Base-by-base conservation (phyloP, 2,113 vertebrate genomes). In the Rhinolophus sinicus region DNA sequence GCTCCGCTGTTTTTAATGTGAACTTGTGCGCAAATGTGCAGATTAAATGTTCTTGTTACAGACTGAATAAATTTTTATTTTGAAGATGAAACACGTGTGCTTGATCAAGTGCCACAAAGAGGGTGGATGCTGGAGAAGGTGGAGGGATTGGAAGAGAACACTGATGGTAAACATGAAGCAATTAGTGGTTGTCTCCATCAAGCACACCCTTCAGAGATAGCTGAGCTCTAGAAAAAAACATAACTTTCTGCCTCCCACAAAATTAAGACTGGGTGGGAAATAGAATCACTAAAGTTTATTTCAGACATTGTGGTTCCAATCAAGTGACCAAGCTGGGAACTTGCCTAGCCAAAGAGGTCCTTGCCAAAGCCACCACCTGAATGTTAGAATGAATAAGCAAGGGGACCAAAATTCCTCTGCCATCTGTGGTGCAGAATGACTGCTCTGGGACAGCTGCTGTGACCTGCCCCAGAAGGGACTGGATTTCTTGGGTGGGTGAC, bases 21-120 rank as follows among this genome's bases (percentile, higher is more conserved):
- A 99, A 99, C 97, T 98, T 95, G 97, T 98, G 98, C 97, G 98
- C 98, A 98, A 96, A 98, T 54, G 98, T 98, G 98, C 98, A 98
- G 97, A 98, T 98, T 98, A 98, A 98, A 98, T 98, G 98, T 99
- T 99, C 98, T 99, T 99, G 98, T 99, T 98, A 99, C 98, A 35
- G 98, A 97, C 93, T 98, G 90, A 99, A 99, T 99, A 99, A 98
- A 99, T 98, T 98, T 99, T 99, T 99, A 99, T 99, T 99, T 99
- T 99, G 98, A 98, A 98, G 98, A 99, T 84, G 97, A 98, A 13
- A 0, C 0, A 2, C 0, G 18, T 11, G 38, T 96, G 80, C 54
- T 94, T 86, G 40, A 54, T 93, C 33, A 82, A 38, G 24, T 64
- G 18, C 62, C 60, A 26, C 44, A 73, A n/a, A 38, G 56, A 28